Percentiles rank a stretch among this genome's conserved stretches.
These are phyloP conservation scores for Cephus spinipes DNA, from an alignment of 2,888 invertebrate species.

Conservation along the genomic window DNA sequence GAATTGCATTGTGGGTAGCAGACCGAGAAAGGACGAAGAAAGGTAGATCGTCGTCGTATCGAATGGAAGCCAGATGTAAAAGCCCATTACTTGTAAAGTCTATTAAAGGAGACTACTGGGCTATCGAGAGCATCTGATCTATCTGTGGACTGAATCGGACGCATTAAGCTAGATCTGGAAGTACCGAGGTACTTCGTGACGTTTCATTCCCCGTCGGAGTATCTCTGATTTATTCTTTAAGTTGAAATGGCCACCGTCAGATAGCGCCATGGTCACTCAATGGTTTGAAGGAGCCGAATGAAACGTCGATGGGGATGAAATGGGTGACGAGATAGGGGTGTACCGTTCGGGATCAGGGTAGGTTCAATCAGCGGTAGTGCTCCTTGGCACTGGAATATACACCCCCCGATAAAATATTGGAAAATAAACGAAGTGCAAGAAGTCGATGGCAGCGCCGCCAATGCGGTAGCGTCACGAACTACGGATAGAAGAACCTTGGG, in stretches of 20 bases:
- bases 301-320: neutral
- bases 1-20: neutral
- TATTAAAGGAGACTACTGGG: neutral
- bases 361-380: conserved; percentile 8
- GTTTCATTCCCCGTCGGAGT: neutral
- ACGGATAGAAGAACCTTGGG: neutral
- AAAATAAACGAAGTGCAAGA: neutral
- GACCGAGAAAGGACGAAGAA: neutral
- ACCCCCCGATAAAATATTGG: neutral
- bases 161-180: neutral
- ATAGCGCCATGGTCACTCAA: neutral
- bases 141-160: neutral
- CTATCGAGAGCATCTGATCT: neutral
- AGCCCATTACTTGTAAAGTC: neutral
- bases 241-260: neutral
- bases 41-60: neutral
- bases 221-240: neutral
- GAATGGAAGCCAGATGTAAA: neutral
- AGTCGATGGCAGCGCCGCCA: neutral
- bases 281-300: neutral
- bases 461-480: neutral
- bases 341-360: neutral
- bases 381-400: neutral
- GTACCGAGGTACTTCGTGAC: neutral
- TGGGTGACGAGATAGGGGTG: neutral